A percentile compares a stretch with the other conserved stretches of the same genome.
These are phyloP conservation scores for Sicus ferrugineus DNA, from an alignment of 2,888 invertebrate species.

Conservation along the genomic window DNA sequence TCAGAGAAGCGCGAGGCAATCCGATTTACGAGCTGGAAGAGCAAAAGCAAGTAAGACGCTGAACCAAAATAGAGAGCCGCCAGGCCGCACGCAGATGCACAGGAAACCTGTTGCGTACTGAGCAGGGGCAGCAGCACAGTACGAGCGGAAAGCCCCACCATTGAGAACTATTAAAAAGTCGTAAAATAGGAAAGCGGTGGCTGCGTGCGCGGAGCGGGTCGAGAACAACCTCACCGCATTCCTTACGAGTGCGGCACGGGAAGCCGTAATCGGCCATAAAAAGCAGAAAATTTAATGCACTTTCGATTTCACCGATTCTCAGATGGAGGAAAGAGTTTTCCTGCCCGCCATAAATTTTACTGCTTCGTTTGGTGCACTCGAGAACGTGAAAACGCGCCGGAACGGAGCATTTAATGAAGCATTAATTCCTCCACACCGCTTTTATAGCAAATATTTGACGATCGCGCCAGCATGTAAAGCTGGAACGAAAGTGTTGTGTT, in stretches of 20 bases:
- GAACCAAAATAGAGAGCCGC: background rate
- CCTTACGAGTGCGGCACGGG: constrained; percentile 5
- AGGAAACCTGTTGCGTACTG: constrained; percentile 1
- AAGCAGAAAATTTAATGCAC: constrained; percentile 14
- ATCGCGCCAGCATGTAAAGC: no score
- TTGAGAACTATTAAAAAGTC: constrained; percentile 62
- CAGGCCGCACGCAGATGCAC: background rate
- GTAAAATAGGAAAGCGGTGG: constrained; percentile 48
- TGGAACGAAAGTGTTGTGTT: no score
- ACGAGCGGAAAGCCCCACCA: constrained; percentile 32
- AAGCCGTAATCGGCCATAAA: constrained; percentile 13
- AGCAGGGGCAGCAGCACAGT: background rate
- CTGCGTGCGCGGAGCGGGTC: background rate
- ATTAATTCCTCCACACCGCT: no score
- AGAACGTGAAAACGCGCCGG: no score
- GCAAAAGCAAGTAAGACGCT: constrained; percentile 44
- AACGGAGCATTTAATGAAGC: no score
- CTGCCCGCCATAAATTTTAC: no score
- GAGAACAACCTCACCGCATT: background rate
- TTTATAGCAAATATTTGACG: no score
- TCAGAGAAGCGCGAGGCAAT: constrained; percentile 38
- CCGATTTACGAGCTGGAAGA: constrained; percentile 55
- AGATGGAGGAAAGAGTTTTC: background rate
- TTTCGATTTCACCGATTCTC: constrained; percentile 17
- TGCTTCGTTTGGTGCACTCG: no score